phyloP scores from a whole-genome alignment of 2,888 invertebrate species.

The Hypomecis punctinalis region DNA sequence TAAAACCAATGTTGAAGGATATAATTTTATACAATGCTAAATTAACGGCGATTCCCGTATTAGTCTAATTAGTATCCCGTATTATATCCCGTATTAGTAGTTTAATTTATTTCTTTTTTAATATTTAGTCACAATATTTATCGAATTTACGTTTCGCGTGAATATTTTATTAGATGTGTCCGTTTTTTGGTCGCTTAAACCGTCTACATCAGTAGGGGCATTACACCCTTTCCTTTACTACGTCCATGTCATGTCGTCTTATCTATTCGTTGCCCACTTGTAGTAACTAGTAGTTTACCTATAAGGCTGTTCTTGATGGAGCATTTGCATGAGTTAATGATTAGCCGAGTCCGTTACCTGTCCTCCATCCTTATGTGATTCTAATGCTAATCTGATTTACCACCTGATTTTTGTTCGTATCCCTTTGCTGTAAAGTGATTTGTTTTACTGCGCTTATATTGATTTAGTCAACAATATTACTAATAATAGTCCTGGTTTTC shows the following conservation, averaged over 20 bases:
- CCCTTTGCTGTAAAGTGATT: neutral
- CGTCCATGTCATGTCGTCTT: neutral
- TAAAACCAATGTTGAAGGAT: too few species aligned
- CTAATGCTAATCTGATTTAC: conserved; percentile 16
- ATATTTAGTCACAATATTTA: too few species aligned
- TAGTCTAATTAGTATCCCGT: too few species aligned
- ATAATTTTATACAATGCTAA: too few species aligned
- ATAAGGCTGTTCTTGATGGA: conserved; percentile 20
- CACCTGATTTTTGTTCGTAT: conserved; percentile 11
- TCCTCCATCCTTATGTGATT: conserved; percentile 13
- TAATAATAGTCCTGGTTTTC: too few species aligned
- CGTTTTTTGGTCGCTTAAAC: too few species aligned
- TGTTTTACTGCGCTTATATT: neutral
- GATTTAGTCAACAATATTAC: neutral
- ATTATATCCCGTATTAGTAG: too few species aligned
- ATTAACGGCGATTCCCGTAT: too few species aligned
- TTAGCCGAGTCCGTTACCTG: conserved; percentile 23
- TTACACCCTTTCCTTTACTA: neutral
- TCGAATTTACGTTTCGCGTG: too few species aligned
- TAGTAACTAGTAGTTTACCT: conserved; percentile 6
- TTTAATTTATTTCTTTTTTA: too few species aligned
- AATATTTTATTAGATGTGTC: too few species aligned
- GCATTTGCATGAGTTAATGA: conserved; percentile 27
- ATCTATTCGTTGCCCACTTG: conserved; percentile 8
- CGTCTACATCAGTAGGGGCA: neutral